A percentile compares a stretch with the other conserved stretches of the same genome.
These are phyloP conservation scores for Chaetura pelagica DNA, from an alignment of 2,113 vertebrate genomes.

Conservation along the genomic window DNA sequence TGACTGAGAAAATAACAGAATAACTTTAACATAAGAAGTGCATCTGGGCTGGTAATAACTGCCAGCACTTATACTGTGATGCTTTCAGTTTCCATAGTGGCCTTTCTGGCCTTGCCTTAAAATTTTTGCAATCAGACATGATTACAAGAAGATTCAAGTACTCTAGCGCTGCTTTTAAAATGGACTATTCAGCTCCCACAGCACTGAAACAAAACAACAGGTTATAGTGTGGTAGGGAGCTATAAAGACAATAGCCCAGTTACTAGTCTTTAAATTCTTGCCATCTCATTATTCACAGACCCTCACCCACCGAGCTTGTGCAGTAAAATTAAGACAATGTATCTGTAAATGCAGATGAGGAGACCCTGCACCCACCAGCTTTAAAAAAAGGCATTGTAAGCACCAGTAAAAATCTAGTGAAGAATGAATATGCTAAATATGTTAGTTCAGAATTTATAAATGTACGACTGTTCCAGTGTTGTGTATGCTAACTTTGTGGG, in stretches of 20 bases:
- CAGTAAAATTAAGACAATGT: too few relatives aligned
- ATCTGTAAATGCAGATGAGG: too few relatives aligned
- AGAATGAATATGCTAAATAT: too few relatives aligned
- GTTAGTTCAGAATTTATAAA: too few relatives aligned
- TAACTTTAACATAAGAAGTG: not conserved
- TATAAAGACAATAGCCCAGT: not conserved
- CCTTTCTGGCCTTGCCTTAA: not conserved
- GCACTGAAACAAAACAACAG: not conserved
- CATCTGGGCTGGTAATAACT: not conserved
- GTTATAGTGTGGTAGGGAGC: not conserved
- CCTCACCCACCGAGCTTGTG: too few relatives aligned
- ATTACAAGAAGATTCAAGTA: not conserved
- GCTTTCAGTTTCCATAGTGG: not conserved
- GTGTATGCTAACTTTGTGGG: too few relatives aligned
- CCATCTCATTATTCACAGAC: not conserved
- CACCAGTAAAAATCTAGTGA: too few relatives aligned
- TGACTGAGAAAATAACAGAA: constrained; percentile 73
- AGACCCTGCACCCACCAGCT: too few relatives aligned
- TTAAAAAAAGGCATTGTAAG: too few relatives aligned
- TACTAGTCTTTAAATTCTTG: not conserved
- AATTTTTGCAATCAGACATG: not conserved
- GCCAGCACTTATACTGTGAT: not conserved
- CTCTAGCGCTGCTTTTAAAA: not conserved
- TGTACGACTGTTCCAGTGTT: too few relatives aligned
- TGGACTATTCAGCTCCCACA: not conserved